Base-by-base conservation (phyloP, 1,140 invertebrate genomes). In the Rhagoletis zephyria region DNA sequence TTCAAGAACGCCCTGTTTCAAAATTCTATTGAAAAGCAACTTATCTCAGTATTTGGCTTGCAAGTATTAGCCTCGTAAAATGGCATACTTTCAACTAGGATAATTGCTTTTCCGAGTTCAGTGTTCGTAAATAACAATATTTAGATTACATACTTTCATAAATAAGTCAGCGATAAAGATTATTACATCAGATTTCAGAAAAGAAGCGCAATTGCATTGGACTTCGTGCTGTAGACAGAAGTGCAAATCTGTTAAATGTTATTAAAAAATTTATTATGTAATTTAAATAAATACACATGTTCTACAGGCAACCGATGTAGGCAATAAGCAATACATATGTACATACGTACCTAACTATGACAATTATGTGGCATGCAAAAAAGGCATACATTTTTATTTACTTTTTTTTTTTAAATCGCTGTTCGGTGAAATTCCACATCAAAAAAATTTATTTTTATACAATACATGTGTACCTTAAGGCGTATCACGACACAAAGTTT, bases 21-120 rank as follows among this genome's bases (percentile, higher is more conserved):
- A 30, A 30, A 30, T 30, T 30, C 30, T 30, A 30, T 30, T 30
- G 30, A 30, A 30, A 30, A 30, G 1, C 30, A 30, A 30, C 30
- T 30, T 30, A 30, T 30, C 30, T 30, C 30, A 30, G 30, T 30
- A 30, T 30, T 30, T 30, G 30, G 30, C 30, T 30, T 30, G 30
- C 30, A 51, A 74, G 16, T 48, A 4, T 45, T 1, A 63, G 48
- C 19, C 6, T n/a, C 56, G 48, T 59, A 4, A 42, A 30, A 45
- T 81, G 74, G 56, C 74, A 16, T 81, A 81, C 16, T 16, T 19
- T 81, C 19, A 81, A 81, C 12, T 56, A 51, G 45, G 74, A 81
- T 81, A 81, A 81, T 51, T 14, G 30, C 74, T 16, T 5, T 19
- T 59, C 65, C 12, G 16, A 19, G n/a, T 0, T 51, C 48, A 30